Evolutionary conservation across 2,113 vertebrate genomes (phyloP).

Genomic region (Typhlomys cinereus): DNA sequence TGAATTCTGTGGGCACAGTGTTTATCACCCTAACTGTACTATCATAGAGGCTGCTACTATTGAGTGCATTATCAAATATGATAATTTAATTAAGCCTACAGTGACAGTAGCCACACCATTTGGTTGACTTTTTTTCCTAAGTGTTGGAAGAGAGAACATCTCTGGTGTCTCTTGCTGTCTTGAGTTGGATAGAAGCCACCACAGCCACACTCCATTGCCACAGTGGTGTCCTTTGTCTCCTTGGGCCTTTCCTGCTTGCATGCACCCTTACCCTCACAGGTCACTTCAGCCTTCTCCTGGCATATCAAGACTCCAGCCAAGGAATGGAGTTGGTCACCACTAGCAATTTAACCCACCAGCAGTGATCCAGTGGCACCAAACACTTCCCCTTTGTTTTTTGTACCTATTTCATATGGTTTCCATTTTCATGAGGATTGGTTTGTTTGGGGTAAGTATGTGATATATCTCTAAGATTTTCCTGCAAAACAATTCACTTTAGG

Average conservation of each 20-base stretch:
- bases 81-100: neutral
- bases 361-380: neutral
- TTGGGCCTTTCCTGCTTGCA: neutral
- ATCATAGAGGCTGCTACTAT: neutral
- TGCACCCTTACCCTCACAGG: neutral
- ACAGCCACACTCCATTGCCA: no score
- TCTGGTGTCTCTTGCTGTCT: neutral
- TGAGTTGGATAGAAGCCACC: neutral
- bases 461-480: neutral
- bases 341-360: neutral
- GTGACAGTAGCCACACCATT: neutral
- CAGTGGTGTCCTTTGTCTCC: neutral
- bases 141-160: neutral
- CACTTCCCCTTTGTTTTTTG: neutral
- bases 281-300: neutral
- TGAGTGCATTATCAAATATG: neutral
- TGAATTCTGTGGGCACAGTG: neutral
- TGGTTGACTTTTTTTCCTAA: neutral
- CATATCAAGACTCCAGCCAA: neutral
- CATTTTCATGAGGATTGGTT: neutral
- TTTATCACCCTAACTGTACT: no score
- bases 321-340: neutral
- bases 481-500: neutral
- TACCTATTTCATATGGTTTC: neutral
- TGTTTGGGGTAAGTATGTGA: neutral